Base-by-base conservation (phyloP, 2,797 vertebrate species). In the Mormyrus hasselquistii region DNA sequence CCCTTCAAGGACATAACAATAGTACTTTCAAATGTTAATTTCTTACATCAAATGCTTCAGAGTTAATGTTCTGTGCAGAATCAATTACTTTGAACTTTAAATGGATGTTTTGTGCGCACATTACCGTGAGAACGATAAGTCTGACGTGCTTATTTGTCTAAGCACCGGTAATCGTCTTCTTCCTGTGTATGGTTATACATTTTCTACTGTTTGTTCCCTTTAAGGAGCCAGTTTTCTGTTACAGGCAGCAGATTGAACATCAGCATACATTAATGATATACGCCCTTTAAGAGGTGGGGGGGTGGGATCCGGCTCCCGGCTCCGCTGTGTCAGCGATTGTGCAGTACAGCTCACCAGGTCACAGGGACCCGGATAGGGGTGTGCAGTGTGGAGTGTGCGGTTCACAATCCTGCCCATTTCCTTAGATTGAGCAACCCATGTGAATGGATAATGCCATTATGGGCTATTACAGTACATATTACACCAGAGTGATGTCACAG, bases 401-500 rank as follows among this genome's bases (percentile, higher is more conserved):
- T 12, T 49, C 38, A 50, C 22, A 52, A 52, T 49, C 52, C 34
- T 57, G 29, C 86, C 65, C 12, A 41, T 73, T 86, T 86, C 83
- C 88, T 65, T 29, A 47, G 49, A 69, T 19, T 87, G 84, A 22
- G 50, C 55, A 79, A 87, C 50, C 22, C 14, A 6, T 44, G 50
- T 89, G 12, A 89, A 89, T 89, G 65, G 34, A 76, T 89, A 89
- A 89, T 83, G 9, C 5, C 16, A 52, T 62, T 86, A 76, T 62
- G 47, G 62, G 29, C n/a, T 29, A 76, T 87, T 87, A 89, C 9
- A 55, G 65, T 62, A 55, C 25, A 76, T 29, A 87, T 87, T 73
- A 87, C 47, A 41, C 12, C 19, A 44, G 41, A 47, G 9, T 22
- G 12, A 41, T 82, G 88, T 14, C 49, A 57, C 84, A 89, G 57